Evolutionary conservation across 2,797 vertebrate genomes (phyloP).

Genomic region (Euphonia xanthogaster): DNA sequence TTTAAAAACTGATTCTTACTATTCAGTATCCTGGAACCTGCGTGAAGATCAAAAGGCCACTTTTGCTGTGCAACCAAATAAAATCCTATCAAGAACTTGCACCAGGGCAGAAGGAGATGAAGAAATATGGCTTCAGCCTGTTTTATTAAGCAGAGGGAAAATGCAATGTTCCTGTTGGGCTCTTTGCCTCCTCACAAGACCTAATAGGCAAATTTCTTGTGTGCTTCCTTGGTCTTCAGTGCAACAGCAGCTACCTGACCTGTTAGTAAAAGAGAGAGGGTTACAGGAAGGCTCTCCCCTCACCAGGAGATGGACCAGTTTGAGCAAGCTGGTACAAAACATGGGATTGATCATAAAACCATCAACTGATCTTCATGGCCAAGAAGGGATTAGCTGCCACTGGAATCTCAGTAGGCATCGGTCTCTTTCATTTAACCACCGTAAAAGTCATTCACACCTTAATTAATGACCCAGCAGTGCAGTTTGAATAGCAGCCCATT

Average conservation of each 20-base stretch:
- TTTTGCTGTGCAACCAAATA: not conserved
- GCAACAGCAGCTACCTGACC: not conserved
- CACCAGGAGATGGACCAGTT: not conserved
- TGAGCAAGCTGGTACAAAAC: not conserved
- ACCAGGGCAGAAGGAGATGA: not conserved
- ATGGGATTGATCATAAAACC: not conserved
- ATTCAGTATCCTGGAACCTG: not conserved
- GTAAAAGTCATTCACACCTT: not conserved
- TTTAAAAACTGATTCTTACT: not conserved
- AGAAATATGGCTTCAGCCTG: not conserved
- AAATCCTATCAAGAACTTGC: not conserved
- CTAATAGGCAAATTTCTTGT: not conserved
- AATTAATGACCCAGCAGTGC: not conserved
- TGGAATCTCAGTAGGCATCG: not conserved
- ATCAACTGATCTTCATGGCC: not conserved
- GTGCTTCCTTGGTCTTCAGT: not conserved
- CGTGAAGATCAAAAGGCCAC: not conserved
- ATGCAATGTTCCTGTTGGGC: not conserved
- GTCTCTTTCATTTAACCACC: not conserved
- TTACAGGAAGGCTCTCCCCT: not conserved
- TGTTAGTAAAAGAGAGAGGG: not conserved
- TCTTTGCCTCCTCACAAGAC: not conserved
- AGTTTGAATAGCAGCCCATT: not conserved
- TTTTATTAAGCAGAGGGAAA: not conserved
- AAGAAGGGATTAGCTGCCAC: not conserved